These are phyloP conservation scores for Rotaria macrura DNA, from an alignment of 2,888 invertebrate species.

Conservation along the genomic window DNA sequence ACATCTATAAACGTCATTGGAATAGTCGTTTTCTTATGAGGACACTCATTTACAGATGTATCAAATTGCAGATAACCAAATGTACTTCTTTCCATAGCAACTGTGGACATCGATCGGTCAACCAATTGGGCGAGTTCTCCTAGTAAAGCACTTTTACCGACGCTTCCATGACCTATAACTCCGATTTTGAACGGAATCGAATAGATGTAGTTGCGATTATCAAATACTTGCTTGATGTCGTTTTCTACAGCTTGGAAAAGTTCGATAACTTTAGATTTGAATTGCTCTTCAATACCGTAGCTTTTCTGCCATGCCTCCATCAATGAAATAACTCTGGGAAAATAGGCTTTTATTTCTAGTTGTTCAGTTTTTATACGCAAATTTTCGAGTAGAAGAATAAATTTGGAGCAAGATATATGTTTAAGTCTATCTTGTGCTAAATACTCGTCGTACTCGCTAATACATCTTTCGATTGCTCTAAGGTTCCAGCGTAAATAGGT, in stretches of 20 bases:
- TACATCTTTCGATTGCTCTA: background rate
- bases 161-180: background rate
- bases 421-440: background rate
- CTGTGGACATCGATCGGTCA: too few species aligned
- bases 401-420: background rate
- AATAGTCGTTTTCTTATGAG: background rate
- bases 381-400: background rate
- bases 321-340: background rate
- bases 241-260: background rate
- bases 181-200: background rate
- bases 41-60: background rate
- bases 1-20: background rate
- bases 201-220: background rate
- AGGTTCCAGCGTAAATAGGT: background rate
- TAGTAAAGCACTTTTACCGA: background rate
- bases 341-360: background rate
- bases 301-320: background rate
- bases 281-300: background rate
- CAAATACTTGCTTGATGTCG: background rate
- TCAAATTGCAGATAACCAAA: slow-evolving; percentile 12
- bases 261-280: background rate
- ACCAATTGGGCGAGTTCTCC: background rate
- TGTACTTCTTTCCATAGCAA: background rate
- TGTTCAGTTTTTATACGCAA: background rate
- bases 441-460: background rate